Evolutionary conservation across 2,113 vertebrate species (phyloP), one percentile per base, ranked within the genome.

Genomic region (Pelmatolapia mariae): DNA sequence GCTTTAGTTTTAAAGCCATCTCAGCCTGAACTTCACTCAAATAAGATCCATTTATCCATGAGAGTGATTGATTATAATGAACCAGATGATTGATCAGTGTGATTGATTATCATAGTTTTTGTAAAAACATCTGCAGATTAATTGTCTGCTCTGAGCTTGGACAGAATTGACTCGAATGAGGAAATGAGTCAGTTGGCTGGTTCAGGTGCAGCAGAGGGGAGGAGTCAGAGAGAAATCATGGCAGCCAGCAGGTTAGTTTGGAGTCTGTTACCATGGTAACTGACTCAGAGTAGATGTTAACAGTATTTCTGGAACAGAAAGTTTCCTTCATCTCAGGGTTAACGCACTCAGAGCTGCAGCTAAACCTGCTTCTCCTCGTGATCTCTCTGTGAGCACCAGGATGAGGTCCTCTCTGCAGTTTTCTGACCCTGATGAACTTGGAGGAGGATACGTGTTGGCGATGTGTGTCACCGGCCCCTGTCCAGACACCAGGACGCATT

Each of bases 401-500:
- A 45, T 85, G 8, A 22, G 24, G 10, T 79, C 18, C 26, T 22
- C 13, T 11, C 24, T 61, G n/a, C 61, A 38, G 18, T 66, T 66
- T 66, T 38, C 19, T 73, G 22, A 43, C 13, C 66, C 68, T 10
- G 31, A 52, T 29, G 96, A 97, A 10, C 40, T 11, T 26, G 29
- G 68, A 47, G 40, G 40, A 76, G 96, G 97, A 98, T 98, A 98
- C 98, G 96, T 95, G 85, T 94, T 96, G 84, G 97, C 97, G 38
- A 98, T 98, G 73, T 97, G 97, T 15, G 94, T 93, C 79, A 98
- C 93, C 0, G 98, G 98, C 8, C 98, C 98, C 92, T 98, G 98
- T 80, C 98, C 98, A 2, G 97, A 98, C 1, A 98, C 97, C 61
- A 98, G 93, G 2, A 98, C 96, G 81, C 96, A 96, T 89, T 98